These are phyloP conservation scores for Rhagium mordax DNA, from an alignment of 2,888 invertebrate genomes.

Conservation along the genomic window DNA sequence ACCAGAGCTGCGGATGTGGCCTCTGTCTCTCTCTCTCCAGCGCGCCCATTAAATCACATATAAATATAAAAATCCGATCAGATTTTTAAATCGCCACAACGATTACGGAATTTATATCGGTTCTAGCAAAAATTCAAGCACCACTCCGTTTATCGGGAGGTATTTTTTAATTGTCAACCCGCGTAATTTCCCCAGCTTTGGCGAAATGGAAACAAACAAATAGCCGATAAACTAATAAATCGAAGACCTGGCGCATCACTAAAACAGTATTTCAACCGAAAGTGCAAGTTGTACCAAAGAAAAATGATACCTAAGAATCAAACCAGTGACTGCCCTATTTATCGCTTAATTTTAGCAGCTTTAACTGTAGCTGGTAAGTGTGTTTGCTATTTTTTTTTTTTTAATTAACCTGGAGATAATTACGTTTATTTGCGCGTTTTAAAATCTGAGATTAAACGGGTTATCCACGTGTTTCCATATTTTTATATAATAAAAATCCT, in stretches of 20 bases:
- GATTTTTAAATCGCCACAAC: constrained; percentile 1
- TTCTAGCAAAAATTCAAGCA: background rate
- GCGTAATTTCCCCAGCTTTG: background rate
- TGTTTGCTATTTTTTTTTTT: background rate
- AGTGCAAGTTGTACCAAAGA: constrained; percentile 11
- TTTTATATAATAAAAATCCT: too few species aligned
- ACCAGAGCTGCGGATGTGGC: background rate
- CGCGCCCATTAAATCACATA: background rate
- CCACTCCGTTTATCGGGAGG: background rate
- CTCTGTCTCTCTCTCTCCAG: background rate
- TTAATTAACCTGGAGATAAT: too few species aligned
- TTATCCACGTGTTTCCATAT: too few species aligned
- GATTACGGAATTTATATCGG: background rate
- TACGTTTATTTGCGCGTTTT: too few species aligned
- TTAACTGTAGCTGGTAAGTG: constrained; percentile 1
- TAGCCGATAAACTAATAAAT: background rate
- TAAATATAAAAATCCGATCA: constrained; percentile 7
- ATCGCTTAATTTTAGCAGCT: background rate
- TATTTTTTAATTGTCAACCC: background rate
- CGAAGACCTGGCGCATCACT: too few species aligned
- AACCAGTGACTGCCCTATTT: constrained; percentile 2
- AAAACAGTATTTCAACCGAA: background rate
- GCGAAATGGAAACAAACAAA: background rate
- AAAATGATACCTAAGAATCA: background rate
- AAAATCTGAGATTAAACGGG: too few species aligned